Evolutionary conservation across 2,113 vertebrate species (phyloP).

Genomic region (Parotia lawesii): DNA sequence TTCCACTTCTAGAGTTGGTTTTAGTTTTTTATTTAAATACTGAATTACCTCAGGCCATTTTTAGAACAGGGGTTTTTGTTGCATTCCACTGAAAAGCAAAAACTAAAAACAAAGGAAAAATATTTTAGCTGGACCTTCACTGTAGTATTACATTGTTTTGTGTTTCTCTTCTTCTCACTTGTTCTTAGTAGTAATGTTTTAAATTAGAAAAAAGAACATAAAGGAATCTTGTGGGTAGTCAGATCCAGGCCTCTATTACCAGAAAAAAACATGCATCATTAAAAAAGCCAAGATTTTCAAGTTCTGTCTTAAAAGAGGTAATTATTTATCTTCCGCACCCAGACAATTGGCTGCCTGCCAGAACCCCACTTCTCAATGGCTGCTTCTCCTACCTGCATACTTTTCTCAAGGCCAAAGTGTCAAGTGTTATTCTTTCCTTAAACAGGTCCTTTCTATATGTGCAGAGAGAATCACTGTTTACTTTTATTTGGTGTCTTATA

Average conservation of each 20-base stretch:
- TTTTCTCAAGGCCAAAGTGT: neutral
- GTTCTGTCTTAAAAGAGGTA: neutral
- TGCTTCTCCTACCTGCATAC: neutral
- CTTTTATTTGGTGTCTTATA: neutral
- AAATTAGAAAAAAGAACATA: neutral
- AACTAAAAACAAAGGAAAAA: neutral
- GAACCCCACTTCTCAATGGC: neutral
- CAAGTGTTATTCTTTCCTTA: neutral
- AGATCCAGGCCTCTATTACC: neutral
- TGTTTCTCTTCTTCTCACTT: neutral
- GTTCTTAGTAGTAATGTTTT: neutral
- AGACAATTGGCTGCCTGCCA: neutral
- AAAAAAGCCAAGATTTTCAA: neutral
- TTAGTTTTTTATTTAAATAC: neutral
- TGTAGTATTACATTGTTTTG: neutral
- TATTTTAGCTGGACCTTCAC: neutral
- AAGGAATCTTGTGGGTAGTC: neutral
- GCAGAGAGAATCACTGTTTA: neutral
- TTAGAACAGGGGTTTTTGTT: neutral
- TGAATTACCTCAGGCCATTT: neutral
- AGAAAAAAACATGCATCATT: neutral
- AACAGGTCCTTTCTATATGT: neutral
- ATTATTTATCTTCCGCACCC: neutral
- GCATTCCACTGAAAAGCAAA: neutral
- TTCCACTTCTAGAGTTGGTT: neutral